Base-by-base conservation (phyloP, 2,888 invertebrate species). In the Dryocosmus kuriphilus region DNA sequence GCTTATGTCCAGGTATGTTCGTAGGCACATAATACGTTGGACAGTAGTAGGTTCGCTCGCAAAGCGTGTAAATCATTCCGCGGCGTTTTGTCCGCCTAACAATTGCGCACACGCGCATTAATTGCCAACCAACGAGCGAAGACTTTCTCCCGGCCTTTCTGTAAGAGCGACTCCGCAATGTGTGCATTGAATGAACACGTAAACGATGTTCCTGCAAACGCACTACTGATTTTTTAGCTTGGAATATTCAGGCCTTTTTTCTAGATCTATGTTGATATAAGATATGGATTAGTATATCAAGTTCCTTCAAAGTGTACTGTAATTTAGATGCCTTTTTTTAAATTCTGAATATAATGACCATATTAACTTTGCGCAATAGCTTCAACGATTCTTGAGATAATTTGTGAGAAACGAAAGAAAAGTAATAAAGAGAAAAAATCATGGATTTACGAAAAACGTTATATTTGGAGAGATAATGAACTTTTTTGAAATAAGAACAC, bases 81-180 rank as follows among this genome's bases (percentile, higher is more conserved):
- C 73, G 75, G 82, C 80, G 83, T 81, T 83, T 83, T 82, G 84
- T 81, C 80, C 81, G 83, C 63, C 77, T 81, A 83, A 84, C 85
- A 85, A 85, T 85, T 81, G 83, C 79, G 80, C 79, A 79, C 78
- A 74, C 81, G 79, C 77, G 80, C 81, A 82, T 85, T 85, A 85
- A 84, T 84, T 85, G 84, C 84, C 60, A 79, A 55, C 76, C 80
- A 81, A 83, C 84, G 75, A 82, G 83, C 82, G 81, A 81, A 78
- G 79, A 85, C 84, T 84, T 83, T 84, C 83, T 85, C 82, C 78
- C 67, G 62, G 46, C 61, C 75, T 76, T 77, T 76, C 11, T 32
- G 9, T 51, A 27, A 71, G 32, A 71, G 19, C 46, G 46, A 30
- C 22, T 65, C 14, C 41, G 41, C 35, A 38, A 24, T 41, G 55